Evolutionary conservation across 1,140 invertebrate genomes (phyloP).

Genomic region (Heterodera schachtii): DNA sequence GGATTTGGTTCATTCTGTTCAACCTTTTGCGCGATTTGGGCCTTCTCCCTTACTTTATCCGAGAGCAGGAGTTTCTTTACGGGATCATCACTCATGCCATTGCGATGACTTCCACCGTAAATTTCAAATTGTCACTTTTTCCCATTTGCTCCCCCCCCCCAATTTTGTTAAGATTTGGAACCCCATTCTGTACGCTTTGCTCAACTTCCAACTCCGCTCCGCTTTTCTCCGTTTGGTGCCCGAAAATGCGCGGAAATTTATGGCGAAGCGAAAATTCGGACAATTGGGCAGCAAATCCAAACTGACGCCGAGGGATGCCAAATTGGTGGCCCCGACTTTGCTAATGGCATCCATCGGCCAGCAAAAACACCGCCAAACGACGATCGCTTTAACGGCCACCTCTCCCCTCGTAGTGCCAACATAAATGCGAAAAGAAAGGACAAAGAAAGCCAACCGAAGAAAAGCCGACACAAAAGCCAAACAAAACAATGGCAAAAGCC

Average conservation of each 20-base stretch:
- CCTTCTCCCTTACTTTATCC: slow-evolving; percentile 57
- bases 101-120: slow-evolving; percentile 70
- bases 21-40: slow-evolving; percentile 70
- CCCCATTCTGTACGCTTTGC: slow-evolving; percentile 70
- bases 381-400: neutral
- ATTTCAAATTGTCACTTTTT: neutral
- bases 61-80: slow-evolving; percentile 64
- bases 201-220: slow-evolving; percentile 65
- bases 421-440: neutral
- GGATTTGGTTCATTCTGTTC: slow-evolving; percentile 70
- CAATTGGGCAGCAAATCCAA: neutral
- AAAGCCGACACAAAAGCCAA: neutral
- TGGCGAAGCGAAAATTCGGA: slow-evolving; percentile 34
- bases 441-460: neutral
- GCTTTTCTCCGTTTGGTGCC: slow-evolving; percentile 61
- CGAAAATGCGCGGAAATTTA: slow-evolving; percentile 36
- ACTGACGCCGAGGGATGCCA: neutral
- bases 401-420: too few relatives aligned
- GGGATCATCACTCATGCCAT: slow-evolving; percentile 70
- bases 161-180: slow-evolving; percentile 64
- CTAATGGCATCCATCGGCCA: neutral
- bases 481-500: too few relatives aligned
- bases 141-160: neutral
- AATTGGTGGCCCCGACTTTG: neutral
- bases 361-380: neutral